Evolutionary conservation across 2,113 vertebrate genomes (phyloP).

Genomic region (Pleuronectes platessa): DNA sequence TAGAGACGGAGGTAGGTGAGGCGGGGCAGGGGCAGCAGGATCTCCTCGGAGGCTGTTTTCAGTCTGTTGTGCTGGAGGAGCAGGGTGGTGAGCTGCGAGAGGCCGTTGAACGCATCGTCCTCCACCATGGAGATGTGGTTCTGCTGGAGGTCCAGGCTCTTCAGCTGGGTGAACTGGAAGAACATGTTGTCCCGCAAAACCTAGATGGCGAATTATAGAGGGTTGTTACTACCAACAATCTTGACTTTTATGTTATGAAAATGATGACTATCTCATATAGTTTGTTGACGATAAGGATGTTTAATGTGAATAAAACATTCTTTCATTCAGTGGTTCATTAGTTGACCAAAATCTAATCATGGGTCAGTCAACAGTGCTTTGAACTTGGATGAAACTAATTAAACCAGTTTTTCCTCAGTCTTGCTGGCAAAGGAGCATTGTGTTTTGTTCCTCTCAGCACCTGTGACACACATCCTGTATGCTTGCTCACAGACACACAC

Average conservation of each 20-base stretch:
- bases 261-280: no score
- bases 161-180: constrained; percentile 87
- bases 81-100: constrained; percentile 90
- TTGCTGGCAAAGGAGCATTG: constrained; percentile 6
- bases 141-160: constrained; percentile 94
- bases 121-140: constrained; percentile 92
- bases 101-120: constrained; percentile 88
- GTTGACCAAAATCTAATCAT: not conserved
- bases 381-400: constrained; percentile 8
- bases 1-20: constrained; percentile 93
- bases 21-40: constrained; percentile 87
- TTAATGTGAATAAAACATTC: not conserved
- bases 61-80: constrained; percentile 94
- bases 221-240: no score
- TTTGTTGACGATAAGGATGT: no score
- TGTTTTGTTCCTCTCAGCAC: constrained; percentile 41
- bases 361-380: constrained; percentile 12
- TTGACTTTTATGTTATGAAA: no score
- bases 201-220: constrained; percentile 37
- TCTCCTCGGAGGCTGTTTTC: constrained; percentile 86
- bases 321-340: not conserved
- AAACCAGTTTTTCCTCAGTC: not conserved
- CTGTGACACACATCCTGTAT: constrained; percentile 48
- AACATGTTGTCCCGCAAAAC: constrained; percentile 91
- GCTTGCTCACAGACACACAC: constrained; percentile 2